A percentile compares a stretch with the other conserved stretches of the same genome.
These are phyloP conservation scores for Thyatira batis DNA, from an alignment of 2,888 invertebrate species.

Conservation along the genomic window DNA sequence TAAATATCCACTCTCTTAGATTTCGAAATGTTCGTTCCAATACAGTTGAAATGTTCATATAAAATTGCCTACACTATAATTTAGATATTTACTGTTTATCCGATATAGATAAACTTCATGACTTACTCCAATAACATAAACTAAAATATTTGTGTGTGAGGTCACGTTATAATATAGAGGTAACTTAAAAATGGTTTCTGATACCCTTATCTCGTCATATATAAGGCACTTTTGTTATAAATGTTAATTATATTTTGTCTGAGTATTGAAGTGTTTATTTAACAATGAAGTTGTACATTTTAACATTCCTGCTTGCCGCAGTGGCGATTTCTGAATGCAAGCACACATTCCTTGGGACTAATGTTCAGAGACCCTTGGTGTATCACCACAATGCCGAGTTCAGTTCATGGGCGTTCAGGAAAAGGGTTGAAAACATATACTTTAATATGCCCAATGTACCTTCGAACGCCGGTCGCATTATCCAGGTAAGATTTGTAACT, in stretches of 20 bases:
- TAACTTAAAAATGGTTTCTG: too few relatives aligned
- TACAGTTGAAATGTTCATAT: too few relatives aligned
- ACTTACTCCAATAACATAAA: too few relatives aligned
- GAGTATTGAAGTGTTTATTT: background rate
- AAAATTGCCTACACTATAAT: too few relatives aligned
- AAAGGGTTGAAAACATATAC: constrained; percentile 55
- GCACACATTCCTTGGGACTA: constrained; percentile 61
- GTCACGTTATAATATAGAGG: too few relatives aligned
- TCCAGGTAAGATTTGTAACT: constrained; percentile 45
- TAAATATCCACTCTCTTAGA: too few relatives aligned
- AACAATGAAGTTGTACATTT: constrained; percentile 36
- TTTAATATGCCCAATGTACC: constrained; percentile 37
- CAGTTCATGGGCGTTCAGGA: constrained; percentile 40
- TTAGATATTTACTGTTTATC: too few relatives aligned
- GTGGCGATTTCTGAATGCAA: constrained; percentile 47
- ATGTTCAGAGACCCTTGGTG: constrained; percentile 40
- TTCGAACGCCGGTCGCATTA: constrained; percentile 27
- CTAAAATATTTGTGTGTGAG: too few relatives aligned
- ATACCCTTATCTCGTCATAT: background rate
- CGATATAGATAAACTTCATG: too few relatives aligned
- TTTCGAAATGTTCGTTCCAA: too few relatives aligned
- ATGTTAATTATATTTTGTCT: background rate
- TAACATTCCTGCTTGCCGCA: constrained; percentile 31
- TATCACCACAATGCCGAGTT: constrained; percentile 42
- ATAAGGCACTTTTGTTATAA: background rate